phyloP scores from a whole-genome alignment of 2,888 invertebrate species.

The Meta bourneti region DNA sequence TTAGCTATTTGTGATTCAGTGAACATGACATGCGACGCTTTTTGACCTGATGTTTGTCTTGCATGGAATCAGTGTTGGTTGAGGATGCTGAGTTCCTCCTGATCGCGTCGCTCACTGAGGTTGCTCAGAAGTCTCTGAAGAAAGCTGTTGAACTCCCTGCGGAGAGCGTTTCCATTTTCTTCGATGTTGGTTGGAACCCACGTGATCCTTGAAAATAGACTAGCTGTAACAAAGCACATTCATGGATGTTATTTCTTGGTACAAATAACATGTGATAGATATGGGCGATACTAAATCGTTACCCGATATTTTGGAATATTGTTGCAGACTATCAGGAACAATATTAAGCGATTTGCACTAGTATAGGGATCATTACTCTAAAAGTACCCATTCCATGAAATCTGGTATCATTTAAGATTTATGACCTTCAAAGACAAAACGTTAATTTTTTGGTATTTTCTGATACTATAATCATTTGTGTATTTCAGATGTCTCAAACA shows the following conservation, averaged over 20 bases:
- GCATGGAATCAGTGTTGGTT: constrained; percentile 75
- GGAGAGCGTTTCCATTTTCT: constrained; percentile 84
- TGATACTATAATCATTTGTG: too few species aligned
- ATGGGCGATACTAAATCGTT: too few species aligned
- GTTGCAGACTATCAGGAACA: background rate
- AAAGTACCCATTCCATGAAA: too few species aligned
- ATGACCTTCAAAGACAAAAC: too few species aligned
- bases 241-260: background rate
- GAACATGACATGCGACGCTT: background rate
- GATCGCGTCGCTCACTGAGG: constrained; percentile 78
- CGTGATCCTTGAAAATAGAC: constrained; percentile 84
- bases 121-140: constrained; percentile 77
- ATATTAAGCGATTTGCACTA: background rate
- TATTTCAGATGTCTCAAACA: too few species aligned
- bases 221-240: constrained; percentile 81
- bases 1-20: background rate
- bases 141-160: constrained; percentile 83
- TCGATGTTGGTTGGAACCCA: constrained; percentile 84
- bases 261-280: background rate
- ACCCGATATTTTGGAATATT: background rate
- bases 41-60: background rate
- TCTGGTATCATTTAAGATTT: too few species aligned
- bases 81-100: constrained; percentile 78
- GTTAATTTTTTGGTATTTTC: too few species aligned
- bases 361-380: background rate